Evolutionary conservation across 2,888 invertebrate species (phyloP), one percentile per base, ranked within the genome.

Genomic region (Megamerina dolium): DNA sequence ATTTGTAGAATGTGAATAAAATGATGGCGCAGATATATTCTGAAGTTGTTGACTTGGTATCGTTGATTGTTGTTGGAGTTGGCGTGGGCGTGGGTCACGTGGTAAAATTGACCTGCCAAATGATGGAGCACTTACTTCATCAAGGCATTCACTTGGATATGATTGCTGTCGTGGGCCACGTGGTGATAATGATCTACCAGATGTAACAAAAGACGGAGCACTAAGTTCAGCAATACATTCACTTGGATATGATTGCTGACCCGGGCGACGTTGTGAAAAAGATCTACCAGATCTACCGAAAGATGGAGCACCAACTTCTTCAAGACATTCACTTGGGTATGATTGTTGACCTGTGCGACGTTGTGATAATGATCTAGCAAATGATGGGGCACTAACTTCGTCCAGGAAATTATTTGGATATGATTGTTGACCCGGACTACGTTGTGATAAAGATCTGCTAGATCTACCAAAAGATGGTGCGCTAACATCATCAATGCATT

Each of bases 121-220:
- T 1, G 35, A 38, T 16, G 46, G 46, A 17, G 38, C 41, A 14
- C 42, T 46, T 5, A 46, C 32, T 14, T 46, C 39, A 5, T 41
- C 44, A n/a, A 48, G 34, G 9, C 39, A 27, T 31, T 48, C 42
- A 39, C 31, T 34, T 2, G 48, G 39, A n/a, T 43, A 13, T 27
- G 27, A 3, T 27, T 10, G 27, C 13, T 27, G 27, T n/a, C 13
- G 10, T 27, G 27, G 27, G 10, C 27, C 12, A 27, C 27, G 3
- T 27, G 27, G 27, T 27, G 32, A 21, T 26, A 37, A 26, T 9
- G 43, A 31, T 16, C 6, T 14, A 8, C n/a, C n/a, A n/a, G n/a
- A n/a, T n/a, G n/a, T n/a, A n/a, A 23, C 43, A 29, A 23, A 37
- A 18, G 32, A 33, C 21, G 37, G 46, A 2, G 40, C 33, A 23